Percentiles rank a stretch among this genome's conserved stretches.
Conservation (phyloP, 2,113 vertebrate species). For the Fulica atra region DNA sequence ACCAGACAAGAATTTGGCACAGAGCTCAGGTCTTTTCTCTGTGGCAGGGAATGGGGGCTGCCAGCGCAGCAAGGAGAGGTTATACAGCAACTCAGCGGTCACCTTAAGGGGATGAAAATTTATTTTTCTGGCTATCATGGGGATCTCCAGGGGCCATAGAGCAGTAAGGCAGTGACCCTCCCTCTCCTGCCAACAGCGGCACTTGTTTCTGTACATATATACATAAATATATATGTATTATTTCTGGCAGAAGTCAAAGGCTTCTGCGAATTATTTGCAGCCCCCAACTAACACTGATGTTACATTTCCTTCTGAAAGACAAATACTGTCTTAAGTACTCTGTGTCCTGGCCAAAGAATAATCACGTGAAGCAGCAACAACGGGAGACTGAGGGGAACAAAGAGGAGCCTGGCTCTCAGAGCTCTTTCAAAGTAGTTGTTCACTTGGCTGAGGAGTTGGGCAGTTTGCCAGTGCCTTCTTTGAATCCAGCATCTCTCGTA, state of each 20-base stretch:
- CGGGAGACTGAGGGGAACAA: not conserved
- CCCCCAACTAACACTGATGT: not conserved
- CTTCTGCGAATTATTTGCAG: not conserved
- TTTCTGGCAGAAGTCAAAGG: not conserved
- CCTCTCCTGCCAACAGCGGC: rapidly evolving
- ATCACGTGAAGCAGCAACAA: conserved; percentile 25
- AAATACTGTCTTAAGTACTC: not conserved
- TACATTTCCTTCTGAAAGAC: not conserved
- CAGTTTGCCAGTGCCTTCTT: not conserved
- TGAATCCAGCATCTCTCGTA: not conserved
- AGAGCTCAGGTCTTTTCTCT: not conserved
- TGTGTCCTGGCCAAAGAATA: conserved; percentile 42
- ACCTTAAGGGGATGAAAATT: not conserved
- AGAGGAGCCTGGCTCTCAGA: not conserved
- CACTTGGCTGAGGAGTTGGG: not conserved
- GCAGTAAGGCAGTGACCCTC: not conserved
- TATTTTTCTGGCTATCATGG: not conserved
- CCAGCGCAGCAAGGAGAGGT: not conserved
- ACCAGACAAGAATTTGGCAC: not conserved
- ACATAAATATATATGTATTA: not conserved
- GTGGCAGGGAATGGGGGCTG: not conserved
- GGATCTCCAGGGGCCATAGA: not conserved
- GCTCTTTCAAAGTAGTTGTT: conserved; percentile 23
- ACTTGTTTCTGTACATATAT: not conserved
- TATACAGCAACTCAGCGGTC: rapidly evolving